Percentiles rank a stretch among this genome's conserved stretches.
These are phyloP conservation scores for Muscina levida DNA, from an alignment of 2,888 invertebrate species.

Conservation along the genomic window DNA sequence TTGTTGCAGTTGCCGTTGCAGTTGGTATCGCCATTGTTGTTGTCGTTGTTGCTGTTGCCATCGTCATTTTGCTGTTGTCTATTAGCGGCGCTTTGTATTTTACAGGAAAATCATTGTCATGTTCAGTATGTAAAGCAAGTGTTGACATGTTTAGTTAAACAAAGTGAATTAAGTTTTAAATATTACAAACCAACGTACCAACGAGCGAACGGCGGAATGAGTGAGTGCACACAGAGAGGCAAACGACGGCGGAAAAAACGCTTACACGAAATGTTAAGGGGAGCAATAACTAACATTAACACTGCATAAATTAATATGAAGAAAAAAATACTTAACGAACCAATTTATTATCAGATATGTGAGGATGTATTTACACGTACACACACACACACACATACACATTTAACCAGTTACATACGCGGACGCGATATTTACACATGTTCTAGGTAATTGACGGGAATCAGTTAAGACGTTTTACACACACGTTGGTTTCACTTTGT, in stretches of 20 bases:
- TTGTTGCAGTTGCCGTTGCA: constrained; percentile 11
- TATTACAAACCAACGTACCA: constrained; percentile 26
- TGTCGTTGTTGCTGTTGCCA: constrained; percentile 39
- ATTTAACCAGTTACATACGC: too few relatives aligned
- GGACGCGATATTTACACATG: constrained; percentile 18
- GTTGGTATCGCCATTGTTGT: constrained; percentile 33
- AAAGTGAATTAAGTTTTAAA: constrained; percentile 61
- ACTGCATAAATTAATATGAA: constrained; percentile 64
- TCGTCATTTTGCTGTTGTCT: too few relatives aligned
- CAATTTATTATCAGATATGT: constrained; percentile 38
- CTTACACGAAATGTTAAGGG: constrained; percentile 17
- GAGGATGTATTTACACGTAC: not conserved
- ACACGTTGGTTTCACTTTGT: not conserved
- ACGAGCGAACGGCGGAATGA: constrained; percentile 16
- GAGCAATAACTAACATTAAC: constrained; percentile 64
- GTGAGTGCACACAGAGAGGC: not conserved
- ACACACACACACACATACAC: not conserved
- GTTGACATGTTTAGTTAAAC: constrained; percentile 66
- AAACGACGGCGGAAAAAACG: not conserved
- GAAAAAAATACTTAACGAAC: constrained; percentile 36
- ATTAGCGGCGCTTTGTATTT: constrained; percentile 66
- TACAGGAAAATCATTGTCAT: constrained; percentile 65
- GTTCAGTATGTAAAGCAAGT: constrained; percentile 66
- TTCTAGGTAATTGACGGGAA: not conserved
- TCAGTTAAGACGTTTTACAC: not conserved